These are phyloP conservation scores for Trichechus manatus DNA, from an alignment of 2,113 vertebrate species.

Conservation along the genomic window DNA sequence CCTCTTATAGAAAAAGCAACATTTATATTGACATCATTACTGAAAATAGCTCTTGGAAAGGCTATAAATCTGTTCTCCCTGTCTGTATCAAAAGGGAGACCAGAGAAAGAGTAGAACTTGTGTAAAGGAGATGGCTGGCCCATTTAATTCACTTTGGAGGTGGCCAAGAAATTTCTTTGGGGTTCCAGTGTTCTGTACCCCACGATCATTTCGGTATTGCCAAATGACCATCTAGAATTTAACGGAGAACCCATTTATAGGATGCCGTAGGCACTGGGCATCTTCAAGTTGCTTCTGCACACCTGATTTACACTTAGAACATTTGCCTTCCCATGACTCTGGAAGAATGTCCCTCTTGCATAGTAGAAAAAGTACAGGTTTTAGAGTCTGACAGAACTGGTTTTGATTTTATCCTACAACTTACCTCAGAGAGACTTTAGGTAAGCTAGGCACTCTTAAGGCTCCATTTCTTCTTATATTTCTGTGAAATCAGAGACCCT, in stretches of 20 bases:
- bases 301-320: background rate
- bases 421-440: background rate
- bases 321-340: background rate
- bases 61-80: background rate
- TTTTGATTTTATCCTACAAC: background rate
- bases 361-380: background rate
- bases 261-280: background rate
- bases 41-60: background rate
- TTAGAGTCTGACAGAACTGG: background rate
- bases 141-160: background rate
- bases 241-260: background rate
- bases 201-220: background rate
- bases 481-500: background rate
- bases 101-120: background rate
- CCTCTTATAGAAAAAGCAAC: background rate
- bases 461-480: background rate
- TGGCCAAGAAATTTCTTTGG: background rate
- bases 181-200: background rate
- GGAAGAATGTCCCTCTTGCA: background rate
- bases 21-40: background rate
- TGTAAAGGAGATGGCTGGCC: background rate
- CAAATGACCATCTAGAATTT: background rate
- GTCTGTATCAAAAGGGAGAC: background rate
- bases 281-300: slow-evolving; percentile 6
- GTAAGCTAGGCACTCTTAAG: background rate